Base-by-base conservation (phyloP, 1,140 invertebrate genomes). In the Plectus sambesii region DNA sequence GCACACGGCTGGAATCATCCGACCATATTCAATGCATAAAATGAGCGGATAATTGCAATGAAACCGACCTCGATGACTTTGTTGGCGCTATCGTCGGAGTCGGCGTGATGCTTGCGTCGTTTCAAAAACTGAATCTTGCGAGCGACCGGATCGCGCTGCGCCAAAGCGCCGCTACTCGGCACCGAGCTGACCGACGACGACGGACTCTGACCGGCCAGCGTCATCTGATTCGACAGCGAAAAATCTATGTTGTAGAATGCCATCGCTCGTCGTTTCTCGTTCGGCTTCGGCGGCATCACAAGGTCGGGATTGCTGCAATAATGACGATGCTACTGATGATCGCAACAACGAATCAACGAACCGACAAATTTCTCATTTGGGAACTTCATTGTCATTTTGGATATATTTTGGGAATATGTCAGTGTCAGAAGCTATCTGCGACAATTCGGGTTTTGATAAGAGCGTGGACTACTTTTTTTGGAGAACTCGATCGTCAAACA, bases 221-320 rank as follows among this genome's bases (percentile, higher is more conserved):
- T 75, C 22, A 97, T 69, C 66, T 98, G 90, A 66, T 73, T 85
- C 75, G 89, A 86, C 22, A 99, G 75, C 0, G 89, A 94, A 75
- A 98, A 99, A 72, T 99, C 93, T 46, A 99, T 93, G 61, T 98
- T 98, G 70, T 98, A 99, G 74, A 86, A 98, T 8, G 63, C 58
- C 23, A 60, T 45, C 44, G 55, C 49, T 41, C 69, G 69, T 20
- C 46, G 19, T 9, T 35, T 30, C 68, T 93, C 82, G 2, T 76
- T 79, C 0, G 88, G 92, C 74, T 94, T 96, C 9, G 93, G 90
- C 0, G 94, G 93, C 86, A 98, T 93, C 37, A 96, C 80, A 51
- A 98, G 75, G 58, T 96, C 87, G 0, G 87, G 85, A 78, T 98
- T 98, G 56, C 62, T 62, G 41, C 45, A 63, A 61, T 25, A 40